Percentiles rank a stretch among this genome's conserved stretches.
These are phyloP conservation scores for Cephalotes varians DNA, from an alignment of 2,888 invertebrate genomes.

Conservation along the genomic window DNA sequence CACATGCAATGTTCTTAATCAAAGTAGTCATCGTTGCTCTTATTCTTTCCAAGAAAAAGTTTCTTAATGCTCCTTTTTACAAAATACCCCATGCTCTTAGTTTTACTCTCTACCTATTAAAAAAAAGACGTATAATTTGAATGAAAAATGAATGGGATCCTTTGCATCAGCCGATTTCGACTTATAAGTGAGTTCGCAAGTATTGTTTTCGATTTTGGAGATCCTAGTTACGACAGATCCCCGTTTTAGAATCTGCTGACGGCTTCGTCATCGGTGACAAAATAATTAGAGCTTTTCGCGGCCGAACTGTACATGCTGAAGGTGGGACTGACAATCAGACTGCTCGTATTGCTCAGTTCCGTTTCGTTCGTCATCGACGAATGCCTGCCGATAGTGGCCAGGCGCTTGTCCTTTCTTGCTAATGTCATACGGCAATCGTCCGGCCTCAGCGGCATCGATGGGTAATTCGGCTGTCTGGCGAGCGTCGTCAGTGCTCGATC, in stretches of 20 bases:
- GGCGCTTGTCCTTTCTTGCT: slow-evolving; percentile 79
- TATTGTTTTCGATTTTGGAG: neutral
- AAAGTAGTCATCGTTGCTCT: neutral
- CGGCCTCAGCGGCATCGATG: slow-evolving; percentile 83
- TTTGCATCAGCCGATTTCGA: slow-evolving; percentile 9
- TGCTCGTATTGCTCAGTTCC: slow-evolving; percentile 74
- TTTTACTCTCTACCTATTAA: neutral
- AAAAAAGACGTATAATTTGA: neutral
- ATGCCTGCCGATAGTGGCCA: slow-evolving; percentile 78
- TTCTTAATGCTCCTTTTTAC: neutral
- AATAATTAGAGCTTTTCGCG: slow-evolving; percentile 80
- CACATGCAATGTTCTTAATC: neutral
- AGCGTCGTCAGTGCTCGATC: slow-evolving; percentile 83
- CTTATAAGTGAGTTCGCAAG: neutral
- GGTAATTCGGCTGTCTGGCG: slow-evolving; percentile 84
- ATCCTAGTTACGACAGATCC: neutral
- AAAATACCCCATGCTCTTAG: neutral
- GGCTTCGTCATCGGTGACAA: slow-evolving; percentile 84
- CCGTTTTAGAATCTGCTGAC: slow-evolving; percentile 82
- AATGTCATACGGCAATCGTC: slow-evolving; percentile 83
- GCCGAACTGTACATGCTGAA: slow-evolving; percentile 84
- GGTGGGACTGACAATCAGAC: slow-evolving; percentile 83
- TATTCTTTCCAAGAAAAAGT: neutral
- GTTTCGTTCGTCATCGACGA: slow-evolving; percentile 81
- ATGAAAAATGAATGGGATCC: neutral